These are phyloP conservation scores for Dryococelus australis DNA, from an alignment of 2,888 invertebrate genomes.

Conservation along the genomic window DNA sequence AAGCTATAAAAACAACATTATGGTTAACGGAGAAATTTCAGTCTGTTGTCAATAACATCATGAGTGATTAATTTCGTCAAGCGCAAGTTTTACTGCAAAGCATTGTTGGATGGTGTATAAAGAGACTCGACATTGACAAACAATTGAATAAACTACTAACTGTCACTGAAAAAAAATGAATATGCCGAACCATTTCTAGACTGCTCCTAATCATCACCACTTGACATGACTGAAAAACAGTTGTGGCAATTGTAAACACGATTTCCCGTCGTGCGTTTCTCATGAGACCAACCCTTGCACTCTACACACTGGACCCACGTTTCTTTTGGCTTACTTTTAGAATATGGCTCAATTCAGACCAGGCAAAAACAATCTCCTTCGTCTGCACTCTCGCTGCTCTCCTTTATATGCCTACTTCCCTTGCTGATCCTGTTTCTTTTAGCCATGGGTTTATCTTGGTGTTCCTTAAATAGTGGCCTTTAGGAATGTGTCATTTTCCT, in stretches of 20 bases:
- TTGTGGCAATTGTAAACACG: constrained; percentile 24
- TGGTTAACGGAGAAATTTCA: too few relatives aligned
- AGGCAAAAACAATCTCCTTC: constrained; percentile 24
- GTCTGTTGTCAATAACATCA: too few relatives aligned
- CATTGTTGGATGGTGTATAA: too few relatives aligned
- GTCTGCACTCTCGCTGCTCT: constrained; percentile 18
- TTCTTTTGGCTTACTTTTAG: constrained; percentile 17
- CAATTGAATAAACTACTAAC: too few relatives aligned
- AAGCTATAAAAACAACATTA: too few relatives aligned
- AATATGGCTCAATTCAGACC: constrained; percentile 4
- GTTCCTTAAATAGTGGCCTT: constrained; percentile 1
- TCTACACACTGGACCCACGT: constrained; percentile 12
- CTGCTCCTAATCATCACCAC: too few relatives aligned
- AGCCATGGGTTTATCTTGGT: background rate
- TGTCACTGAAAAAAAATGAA: too few relatives aligned
- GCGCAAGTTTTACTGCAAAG: too few relatives aligned
- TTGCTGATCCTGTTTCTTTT: background rate
- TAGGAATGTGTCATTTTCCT: background rate
- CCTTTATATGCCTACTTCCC: background rate
- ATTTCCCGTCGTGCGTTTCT: background rate
- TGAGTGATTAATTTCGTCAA: too few relatives aligned
- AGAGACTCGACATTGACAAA: too few relatives aligned
- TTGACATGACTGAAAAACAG: constrained; percentile 19
- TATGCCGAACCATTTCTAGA: background rate
- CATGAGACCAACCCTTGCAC: constrained; percentile 27